Conservation (phyloP, 2,113 vertebrate species). For the Noturus placidus region DNA sequence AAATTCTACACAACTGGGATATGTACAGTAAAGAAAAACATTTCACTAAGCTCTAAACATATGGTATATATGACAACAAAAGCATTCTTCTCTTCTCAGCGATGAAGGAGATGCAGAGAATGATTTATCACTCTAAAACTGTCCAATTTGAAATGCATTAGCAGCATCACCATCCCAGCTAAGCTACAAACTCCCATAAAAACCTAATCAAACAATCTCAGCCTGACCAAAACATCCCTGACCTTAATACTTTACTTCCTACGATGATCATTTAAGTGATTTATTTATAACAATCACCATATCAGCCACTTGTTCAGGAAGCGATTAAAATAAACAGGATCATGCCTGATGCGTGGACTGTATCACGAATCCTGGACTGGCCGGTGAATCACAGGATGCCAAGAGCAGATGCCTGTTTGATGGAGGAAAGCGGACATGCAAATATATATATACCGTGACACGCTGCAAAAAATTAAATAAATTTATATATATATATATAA, state of each 20-base stretch:
- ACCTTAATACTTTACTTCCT: not conserved
- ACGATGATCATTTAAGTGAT: not conserved
- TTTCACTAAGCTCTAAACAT: not conserved
- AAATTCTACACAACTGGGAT: no score
- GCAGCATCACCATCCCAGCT: not conserved
- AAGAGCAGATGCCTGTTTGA: conserved; percentile 20
- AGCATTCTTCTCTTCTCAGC: not conserved
- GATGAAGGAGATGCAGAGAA: not conserved
- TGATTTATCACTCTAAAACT: not conserved
- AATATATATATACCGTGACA: not conserved
- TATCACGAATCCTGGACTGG: conserved; percentile 12
- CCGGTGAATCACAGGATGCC: conserved; percentile 17
- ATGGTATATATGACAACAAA: not conserved
- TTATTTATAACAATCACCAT: conserved; percentile 18
- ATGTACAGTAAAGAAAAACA: not conserved
- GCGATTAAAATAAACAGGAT: conserved; percentile 17
- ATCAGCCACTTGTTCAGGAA: conserved; percentile 13
- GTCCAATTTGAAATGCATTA: not conserved
- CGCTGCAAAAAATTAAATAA: no score
- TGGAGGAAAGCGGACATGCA: not conserved
- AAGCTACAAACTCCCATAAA: not conserved
- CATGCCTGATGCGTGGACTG: conserved; percentile 11
- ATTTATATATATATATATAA: no score
- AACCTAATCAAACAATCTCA: not conserved
- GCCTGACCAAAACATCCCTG: not conserved